A percentile compares a stretch with the other conserved stretches of the same genome.
phyloP scores from a whole-genome alignment of 2,888 invertebrate species.

The Imbricaverruca yamaguchii region DNA sequence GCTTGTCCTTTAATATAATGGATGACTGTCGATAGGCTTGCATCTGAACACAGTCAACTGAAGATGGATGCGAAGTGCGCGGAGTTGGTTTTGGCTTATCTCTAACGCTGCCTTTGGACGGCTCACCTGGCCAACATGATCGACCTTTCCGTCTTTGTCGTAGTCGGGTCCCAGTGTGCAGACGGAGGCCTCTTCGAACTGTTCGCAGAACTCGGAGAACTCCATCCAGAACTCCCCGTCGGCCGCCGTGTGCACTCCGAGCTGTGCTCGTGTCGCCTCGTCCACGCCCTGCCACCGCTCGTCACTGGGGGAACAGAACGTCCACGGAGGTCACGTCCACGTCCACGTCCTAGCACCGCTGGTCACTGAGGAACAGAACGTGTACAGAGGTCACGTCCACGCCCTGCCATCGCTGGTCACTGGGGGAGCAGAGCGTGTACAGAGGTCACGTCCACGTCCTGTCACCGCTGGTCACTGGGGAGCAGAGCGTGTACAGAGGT shows the following conservation, averaged over 20 bases:
- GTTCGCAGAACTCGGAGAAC: conserved; percentile 43
- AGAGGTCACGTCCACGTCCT: too few species aligned
- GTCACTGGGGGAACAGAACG: conserved; percentile 34
- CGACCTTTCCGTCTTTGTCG: conserved; percentile 42
- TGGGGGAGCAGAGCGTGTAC: too few species aligned
- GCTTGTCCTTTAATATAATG: too few species aligned
- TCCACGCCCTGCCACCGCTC: conserved; percentile 43
- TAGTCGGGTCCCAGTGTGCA: conserved; percentile 45
- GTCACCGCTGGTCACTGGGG: too few species aligned
- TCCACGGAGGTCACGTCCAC: neutral
- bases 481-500: too few species aligned
- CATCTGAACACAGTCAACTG: too few species aligned
- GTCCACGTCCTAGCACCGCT: neutral
- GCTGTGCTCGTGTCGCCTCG: conserved; percentile 38
- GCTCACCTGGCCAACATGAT: conserved; percentile 37
- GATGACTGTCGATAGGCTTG: too few species aligned
- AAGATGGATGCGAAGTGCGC: too few species aligned
- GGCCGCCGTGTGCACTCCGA: conserved; percentile 38
- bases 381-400: too few species aligned
- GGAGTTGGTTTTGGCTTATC: too few species aligned
- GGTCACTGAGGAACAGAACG: neutral
- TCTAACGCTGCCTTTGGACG: too few species aligned
- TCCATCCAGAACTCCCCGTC: conserved; percentile 49
- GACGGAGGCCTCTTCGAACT: conserved; percentile 45
- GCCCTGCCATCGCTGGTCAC: too few species aligned